Base-by-base conservation (phyloP, 2,888 invertebrate species). In the Deroplatys truncata region DNA sequence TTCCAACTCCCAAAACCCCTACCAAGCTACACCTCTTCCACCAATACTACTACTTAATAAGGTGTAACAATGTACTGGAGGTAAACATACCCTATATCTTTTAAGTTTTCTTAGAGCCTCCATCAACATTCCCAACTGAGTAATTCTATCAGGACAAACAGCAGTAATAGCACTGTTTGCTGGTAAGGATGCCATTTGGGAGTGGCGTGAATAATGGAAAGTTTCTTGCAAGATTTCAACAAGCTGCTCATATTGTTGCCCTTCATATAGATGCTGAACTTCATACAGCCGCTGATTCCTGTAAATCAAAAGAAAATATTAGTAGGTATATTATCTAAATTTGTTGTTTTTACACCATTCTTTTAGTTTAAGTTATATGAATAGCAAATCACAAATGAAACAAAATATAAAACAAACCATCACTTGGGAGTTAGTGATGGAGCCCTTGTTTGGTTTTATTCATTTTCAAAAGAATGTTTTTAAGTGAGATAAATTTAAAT, bases 141-240 rank as follows among this genome's bases (percentile, higher is more conserved):
- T 93, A 84, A 93, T 93, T 83, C 95, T 93, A 90, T 94, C 94
- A 7, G 94, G 93, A 35, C 89, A 89, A 82, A 28, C 29, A 15
- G 31, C 35, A 43, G 83, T 20, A 9, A 28, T n/a, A 43, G 83
- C 25, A n/a, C 28, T 88, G 56, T 31, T 88, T n/a, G 35, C 28
- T 82, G 49, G 25, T 16, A 43, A 31, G 7, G 56, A 29, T 56
- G 84, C 84, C n/a, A 88, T 35, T 16, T 87, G 84, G 5, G 49
- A 72, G 88, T 93, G 93, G 86, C 92, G 93, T 35, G 93, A 94
- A 91, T 95, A 94, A 91, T 95, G 95, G 92, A 97, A 96, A 2
- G 96, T 96, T 91, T 96, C 95, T 92, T 95, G 95, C 0, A 97
- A 93, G 91, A 97, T 96, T 28, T 94, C 93, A 28, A 96, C 94